Base-by-base conservation (phyloP, 2,113 vertebrate species). In the Tupaia tana region DNA sequence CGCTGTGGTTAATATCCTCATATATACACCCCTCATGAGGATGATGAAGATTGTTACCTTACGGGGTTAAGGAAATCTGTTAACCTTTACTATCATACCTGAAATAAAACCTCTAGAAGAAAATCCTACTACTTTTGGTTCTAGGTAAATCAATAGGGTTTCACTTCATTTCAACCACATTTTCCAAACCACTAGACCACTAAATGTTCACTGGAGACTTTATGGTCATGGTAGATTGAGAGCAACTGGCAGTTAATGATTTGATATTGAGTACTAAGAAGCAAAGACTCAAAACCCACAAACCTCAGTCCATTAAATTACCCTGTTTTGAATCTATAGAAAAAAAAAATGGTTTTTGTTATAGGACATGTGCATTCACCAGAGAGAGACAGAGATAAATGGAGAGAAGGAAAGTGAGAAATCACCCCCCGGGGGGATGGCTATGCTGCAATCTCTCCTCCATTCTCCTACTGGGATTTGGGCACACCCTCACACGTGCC, bases 201-300 rank as follows among this genome's bases (percentile, higher is more conserved):
- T 91, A 83, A 96, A 59, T 96, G 59, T 91, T 91, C 92, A 64
- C 70, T 75, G 56, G 75, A 94, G 92, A 97, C 43, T 77, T 90
- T 83, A 34, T 89, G 43, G 29, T 52, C 56, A 54, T 15, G 34
- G 56, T 89, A 80, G 94, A 89, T 89, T 94, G 71, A 91, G 27
- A 91, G 84, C 80, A 66, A 66, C 89, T 93, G 70, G 54, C 86
- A 89, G 83, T 86, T 90, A 93, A 89, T 95, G 80, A 93, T 71
- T 93, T 96, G 92, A 92, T 80, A 77, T 58, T 80, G 61, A 97
- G 56, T 86, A 80, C 74, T 93, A 96, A 81, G 93, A 91, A 69
- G 91, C 69, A 90, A 27, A 95, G 25, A 43, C 20, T 87, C 54
- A 94, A 86, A 93, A 66, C 43, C 74, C 79, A 86, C 86, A 91